Evolutionary conservation across 2,797 vertebrate genomes (phyloP).

Genomic region (Cynodonichthys magdalenae): DNA sequence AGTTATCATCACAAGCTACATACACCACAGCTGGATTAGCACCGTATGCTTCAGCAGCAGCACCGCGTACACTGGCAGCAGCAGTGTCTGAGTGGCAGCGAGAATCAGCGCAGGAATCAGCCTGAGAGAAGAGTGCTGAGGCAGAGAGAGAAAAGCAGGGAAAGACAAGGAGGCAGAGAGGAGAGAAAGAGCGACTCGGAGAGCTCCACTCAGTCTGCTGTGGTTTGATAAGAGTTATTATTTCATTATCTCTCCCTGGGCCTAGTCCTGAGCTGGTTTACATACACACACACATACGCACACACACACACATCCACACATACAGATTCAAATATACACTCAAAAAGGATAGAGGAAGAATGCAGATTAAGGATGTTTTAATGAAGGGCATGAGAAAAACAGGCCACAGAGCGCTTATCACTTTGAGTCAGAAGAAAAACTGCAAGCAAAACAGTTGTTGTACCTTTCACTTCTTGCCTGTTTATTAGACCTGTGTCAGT

Average conservation of each 20-base stretch:
- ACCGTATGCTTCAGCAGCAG: slow-evolving; percentile 25
- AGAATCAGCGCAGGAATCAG: slow-evolving; percentile 64
- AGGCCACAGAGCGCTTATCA: slow-evolving; percentile 64
- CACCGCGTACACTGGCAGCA: slow-evolving; percentile 29
- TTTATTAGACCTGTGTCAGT: slow-evolving; percentile 26
- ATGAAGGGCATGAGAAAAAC: slow-evolving; percentile 55
- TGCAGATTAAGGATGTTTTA: slow-evolving; percentile 71
- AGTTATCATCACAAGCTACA: slow-evolving; percentile 17
- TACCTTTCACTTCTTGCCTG: slow-evolving; percentile 31
- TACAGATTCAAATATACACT: slow-evolving; percentile 37
- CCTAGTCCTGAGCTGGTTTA: slow-evolving; percentile 66
- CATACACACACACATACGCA: slow-evolving; percentile 32
- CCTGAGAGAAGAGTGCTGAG: slow-evolving; percentile 56
- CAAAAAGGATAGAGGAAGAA: slow-evolving; percentile 35
- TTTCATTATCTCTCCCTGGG: slow-evolving; percentile 79
- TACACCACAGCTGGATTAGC: slow-evolving; percentile 54
- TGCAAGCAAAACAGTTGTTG: slow-evolving; percentile 47
- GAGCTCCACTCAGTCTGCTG: slow-evolving; percentile 73
- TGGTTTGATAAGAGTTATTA: slow-evolving; percentile 82
- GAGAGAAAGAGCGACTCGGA: slow-evolving; percentile 47
- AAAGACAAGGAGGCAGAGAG: slow-evolving; percentile 45
- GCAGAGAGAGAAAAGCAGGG: slow-evolving; percentile 49
- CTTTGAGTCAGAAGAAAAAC: slow-evolving; percentile 37
- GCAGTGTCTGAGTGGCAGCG: slow-evolving; percentile 53
- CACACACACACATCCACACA: slow-evolving; percentile 22